These are phyloP conservation scores for Hydrolagus colliei DNA, from an alignment of 2,797 vertebrate species.

Conservation along the genomic window DNA sequence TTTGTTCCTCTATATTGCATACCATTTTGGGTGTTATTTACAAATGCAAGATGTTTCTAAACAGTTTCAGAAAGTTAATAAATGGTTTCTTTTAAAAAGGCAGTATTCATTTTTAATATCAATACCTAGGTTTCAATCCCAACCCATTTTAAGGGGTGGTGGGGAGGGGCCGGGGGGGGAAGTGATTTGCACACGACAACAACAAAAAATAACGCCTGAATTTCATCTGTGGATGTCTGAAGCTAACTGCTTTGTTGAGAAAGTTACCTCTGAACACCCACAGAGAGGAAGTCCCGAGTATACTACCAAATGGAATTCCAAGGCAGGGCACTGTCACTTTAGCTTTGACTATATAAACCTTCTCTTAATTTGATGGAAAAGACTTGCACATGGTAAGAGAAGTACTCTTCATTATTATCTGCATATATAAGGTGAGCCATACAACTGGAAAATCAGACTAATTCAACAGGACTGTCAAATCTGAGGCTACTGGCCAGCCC, in stretches of 20 bases:
- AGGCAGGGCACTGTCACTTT: background rate
- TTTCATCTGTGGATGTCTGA: background rate
- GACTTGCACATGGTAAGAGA: background rate
- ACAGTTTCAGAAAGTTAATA: slow-evolving; percentile 32
- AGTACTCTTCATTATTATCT: background rate
- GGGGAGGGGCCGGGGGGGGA: background rate
- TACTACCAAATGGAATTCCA: background rate
- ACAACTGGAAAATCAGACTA: background rate
- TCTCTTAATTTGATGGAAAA: background rate
- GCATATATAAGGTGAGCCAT: background rate
- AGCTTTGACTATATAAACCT: background rate
- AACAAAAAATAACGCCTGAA: too few relatives aligned
- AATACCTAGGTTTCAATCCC: background rate
- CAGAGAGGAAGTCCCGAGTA: too few relatives aligned
- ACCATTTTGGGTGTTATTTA: slow-evolving; percentile 32
- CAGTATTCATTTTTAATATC: slow-evolving; percentile 26
- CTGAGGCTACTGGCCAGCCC: background rate
- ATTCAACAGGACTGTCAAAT: too few relatives aligned
- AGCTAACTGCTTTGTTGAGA: background rate
- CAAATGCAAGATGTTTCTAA: slow-evolving; percentile 33
- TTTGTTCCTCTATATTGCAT: slow-evolving; percentile 43
- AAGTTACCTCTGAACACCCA: background rate
- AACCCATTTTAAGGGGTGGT: too few relatives aligned
- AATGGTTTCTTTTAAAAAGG: slow-evolving; percentile 29
- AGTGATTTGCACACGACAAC: background rate